phyloP scores from a whole-genome alignment of 35 echinoderm and acorn worm species.

The Acanthaster planci region DNA sequence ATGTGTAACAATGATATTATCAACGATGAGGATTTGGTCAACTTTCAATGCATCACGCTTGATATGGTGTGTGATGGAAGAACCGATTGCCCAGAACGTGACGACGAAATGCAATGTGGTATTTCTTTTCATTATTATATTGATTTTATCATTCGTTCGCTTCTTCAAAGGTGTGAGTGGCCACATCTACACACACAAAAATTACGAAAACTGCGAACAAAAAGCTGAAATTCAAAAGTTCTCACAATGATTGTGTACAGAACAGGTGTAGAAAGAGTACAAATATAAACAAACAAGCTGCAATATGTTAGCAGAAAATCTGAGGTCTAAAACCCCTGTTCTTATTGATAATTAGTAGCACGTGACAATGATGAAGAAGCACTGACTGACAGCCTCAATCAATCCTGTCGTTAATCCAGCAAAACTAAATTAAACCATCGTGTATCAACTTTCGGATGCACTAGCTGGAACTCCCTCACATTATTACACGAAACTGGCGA shows the following conservation, averaged over 20 bases:
- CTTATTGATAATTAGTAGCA: background rate
- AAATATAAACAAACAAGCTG: too few relatives aligned
- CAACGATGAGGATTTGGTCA: background rate
- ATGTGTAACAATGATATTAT: background rate
- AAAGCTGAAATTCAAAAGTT: too few relatives aligned
- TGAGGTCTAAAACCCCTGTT: too few relatives aligned
- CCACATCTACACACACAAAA: background rate
- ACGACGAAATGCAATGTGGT: conserved; percentile 38
- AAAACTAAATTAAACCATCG: too few relatives aligned
- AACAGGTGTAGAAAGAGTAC: too few relatives aligned
- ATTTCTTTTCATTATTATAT: background rate
- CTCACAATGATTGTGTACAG: too few relatives aligned
- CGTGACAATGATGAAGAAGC: background rate
- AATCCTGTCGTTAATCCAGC: too few relatives aligned
- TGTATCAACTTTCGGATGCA: too few relatives aligned
- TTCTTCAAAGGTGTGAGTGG: background rate
- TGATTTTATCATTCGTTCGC: background rate
- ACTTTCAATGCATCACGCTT: conserved; percentile 25
- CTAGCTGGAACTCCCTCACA: too few relatives aligned
- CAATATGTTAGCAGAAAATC: too few relatives aligned
- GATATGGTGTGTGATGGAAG: conserved; percentile 33
- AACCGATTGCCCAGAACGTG: conserved; percentile 10
- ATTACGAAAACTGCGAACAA: too few relatives aligned
- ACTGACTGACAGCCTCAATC: background rate
- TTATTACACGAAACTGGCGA: too few relatives aligned